Evolutionary conservation across 2,113 vertebrate species (phyloP), one percentile per base, ranked within the genome.

Genomic region (Poeciliopsis retropinna): DNA sequence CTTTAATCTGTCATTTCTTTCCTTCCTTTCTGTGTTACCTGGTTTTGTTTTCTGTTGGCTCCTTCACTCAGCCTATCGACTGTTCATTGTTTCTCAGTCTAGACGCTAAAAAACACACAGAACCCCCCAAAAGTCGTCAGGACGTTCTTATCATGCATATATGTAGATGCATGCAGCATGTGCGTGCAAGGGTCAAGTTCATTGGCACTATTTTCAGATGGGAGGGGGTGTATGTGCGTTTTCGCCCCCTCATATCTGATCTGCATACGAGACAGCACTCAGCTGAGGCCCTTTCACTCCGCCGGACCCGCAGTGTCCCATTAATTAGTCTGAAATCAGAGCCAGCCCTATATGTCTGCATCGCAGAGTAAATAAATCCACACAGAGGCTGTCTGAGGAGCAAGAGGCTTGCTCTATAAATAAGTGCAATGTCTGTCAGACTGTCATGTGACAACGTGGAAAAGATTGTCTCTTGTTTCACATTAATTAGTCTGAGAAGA

Each of bases 281-380:
- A 87, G 73, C 84, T 73, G 83, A 84, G 85, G 72, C 83, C 84
- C 71, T 67, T 15, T 69, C 44, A 32, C 67, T 77, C 81, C 72
- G 68, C 3, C 29, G 51, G 44, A 70, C 72, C 69, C 64, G 67
- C 67, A 73, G 81, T 76, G 83, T 83, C 76, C 81, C 78, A 83
- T 87, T 92, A 92, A 92, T 92, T 83, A 87, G 91, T 89, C 89
- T 89, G 81, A 88, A 88, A 82, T 81, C 60, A 72, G 64, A 78
- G 70, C 61, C 1, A 70, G 41, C 44, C 61, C 66, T 74, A 34
- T 78, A 64, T 70, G 82, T 88, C 75, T 84, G 88, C 81, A 76
- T 80, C n/a, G 39, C 81, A 8, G 47, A 25, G 80, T 87, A 85
- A 86, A 90, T 89, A 84, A 75, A 87, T 86, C 82, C 84, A 90